Evolutionary conservation across 92 coral and sea anemone genomes (phyloP), one percentile per base, ranked within the genome.

Genomic region (Parazoanthus swiftii): DNA sequence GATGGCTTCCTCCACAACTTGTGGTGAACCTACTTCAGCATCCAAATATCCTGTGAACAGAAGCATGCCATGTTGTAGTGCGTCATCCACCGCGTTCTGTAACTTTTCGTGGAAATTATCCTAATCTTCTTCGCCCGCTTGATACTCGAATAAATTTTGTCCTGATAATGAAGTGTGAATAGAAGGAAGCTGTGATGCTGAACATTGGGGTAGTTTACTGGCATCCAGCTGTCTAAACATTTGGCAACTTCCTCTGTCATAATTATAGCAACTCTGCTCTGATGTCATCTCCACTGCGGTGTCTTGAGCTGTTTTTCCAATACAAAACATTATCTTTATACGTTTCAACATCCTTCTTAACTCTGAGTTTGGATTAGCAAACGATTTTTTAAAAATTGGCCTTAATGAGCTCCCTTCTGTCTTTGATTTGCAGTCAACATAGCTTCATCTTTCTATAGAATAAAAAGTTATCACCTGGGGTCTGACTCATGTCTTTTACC

Each of bases 211-310:
- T 77, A 54, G 59, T 54, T 54, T 54, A 54, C 59, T 54, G 18
- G 59, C 59, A 54, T 77, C 81, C 81, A 77, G 26, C 63, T 83
- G 56, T 25, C 20, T 51, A 85, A 67, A 1, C 56, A 85, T 73
- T 85, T 8, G 48, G 54, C 75, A 65, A 72, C 54, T 26, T 84
- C 56, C 74, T 84, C 59, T 15, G 76, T 70, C 88, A 85, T 85
- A n/a, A 29, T 48, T 67, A 85, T 4, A 43, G 67, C 88, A 7
- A 71, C 78, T 67, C 66, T 76, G n/a, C 88, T 71, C 56, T 85
- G 88, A 33, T 43, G 18, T 70, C 79, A 46, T 85, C 88, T 56
- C 43, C 44, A 42, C 56, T 77, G n/a, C 25, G 48, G 25, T 44
- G 26, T 20, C 14, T 77, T 50, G 9, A 8, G 58, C 59, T 43